These are phyloP conservation scores for Serinus canaria DNA, from an alignment of 2,113 vertebrate genomes.

Conservation along the genomic window DNA sequence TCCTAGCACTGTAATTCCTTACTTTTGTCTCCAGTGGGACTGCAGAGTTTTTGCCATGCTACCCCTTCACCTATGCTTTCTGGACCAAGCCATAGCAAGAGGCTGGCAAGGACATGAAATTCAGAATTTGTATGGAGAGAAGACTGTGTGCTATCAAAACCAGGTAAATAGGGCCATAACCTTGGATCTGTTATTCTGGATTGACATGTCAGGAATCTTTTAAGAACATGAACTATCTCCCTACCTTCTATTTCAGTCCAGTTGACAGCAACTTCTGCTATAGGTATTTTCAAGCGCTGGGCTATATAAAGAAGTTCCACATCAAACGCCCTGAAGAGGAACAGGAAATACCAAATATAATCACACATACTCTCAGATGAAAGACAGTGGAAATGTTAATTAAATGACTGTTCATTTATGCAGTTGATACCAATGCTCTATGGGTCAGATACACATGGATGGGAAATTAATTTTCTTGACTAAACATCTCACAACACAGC, in stretches of 20 bases:
- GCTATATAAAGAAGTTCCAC: constrained; percentile 96
- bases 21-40: not conserved
- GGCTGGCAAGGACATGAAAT: not conserved
- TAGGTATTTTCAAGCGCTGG: constrained; percentile 88
- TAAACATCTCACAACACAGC: not conserved
- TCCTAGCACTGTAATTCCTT: not conserved
- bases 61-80: not conserved
- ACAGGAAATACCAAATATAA: constrained; percentile 35
- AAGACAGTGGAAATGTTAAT: constrained; percentile 7
- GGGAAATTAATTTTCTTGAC: not conserved
- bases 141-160: not conserved
- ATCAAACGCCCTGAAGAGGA: constrained; percentile 90
- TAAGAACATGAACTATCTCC: not conserved
- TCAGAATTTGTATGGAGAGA: not conserved
- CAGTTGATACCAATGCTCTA: not conserved
- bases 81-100: not conserved
- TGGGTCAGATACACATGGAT: not conserved
- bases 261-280: constrained; percentile 95
- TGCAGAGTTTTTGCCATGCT: not conserved
- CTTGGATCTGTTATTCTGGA: not conserved
- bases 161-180: not conserved
- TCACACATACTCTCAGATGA: constrained; percentile 26
- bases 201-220: not conserved
- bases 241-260: constrained; percentile 99
- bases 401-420: not conserved